Percentiles rank a stretch among this genome's conserved stretches.
phyloP scores from a whole-genome alignment of 2,113 vertebrate species.

The Megaceryle torquata region DNA sequence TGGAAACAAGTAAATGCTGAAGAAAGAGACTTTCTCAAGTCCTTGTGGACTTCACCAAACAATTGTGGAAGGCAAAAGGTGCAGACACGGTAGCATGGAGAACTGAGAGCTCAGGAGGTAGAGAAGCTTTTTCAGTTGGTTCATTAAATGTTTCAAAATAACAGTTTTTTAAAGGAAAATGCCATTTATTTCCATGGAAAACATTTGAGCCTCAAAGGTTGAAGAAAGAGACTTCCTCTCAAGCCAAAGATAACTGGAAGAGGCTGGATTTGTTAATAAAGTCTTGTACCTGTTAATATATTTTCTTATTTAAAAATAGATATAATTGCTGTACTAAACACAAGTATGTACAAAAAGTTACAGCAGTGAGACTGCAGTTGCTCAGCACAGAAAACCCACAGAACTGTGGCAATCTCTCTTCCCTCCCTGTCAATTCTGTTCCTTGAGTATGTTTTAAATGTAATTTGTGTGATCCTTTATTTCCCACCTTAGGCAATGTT shows the following conservation, averaged over 20 bases:
- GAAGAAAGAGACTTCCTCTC: background rate
- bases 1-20: background rate
- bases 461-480: background rate
- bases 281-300: slow-evolving; percentile 15
- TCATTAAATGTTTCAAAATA: background rate
- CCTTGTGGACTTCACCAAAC: background rate
- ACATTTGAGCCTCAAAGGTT: background rate
- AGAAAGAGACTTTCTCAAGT: background rate
- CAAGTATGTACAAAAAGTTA: background rate
- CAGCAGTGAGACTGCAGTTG: background rate
- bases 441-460: background rate
- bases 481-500: background rate
- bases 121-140: background rate
- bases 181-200: slow-evolving; percentile 15
- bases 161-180: background rate
- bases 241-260: slow-evolving; percentile 50
- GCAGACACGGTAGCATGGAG: background rate
- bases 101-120: background rate
- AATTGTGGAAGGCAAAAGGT: background rate
- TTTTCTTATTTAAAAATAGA: slow-evolving; percentile 11
- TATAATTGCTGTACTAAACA: background rate
- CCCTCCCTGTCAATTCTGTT: background rate
- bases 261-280: slow-evolving; percentile 22
- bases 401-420: background rate
- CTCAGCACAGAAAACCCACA: background rate